phyloP scores from a whole-genome alignment of 2,888 invertebrate species.

The Sympetrum striolatum region DNA sequence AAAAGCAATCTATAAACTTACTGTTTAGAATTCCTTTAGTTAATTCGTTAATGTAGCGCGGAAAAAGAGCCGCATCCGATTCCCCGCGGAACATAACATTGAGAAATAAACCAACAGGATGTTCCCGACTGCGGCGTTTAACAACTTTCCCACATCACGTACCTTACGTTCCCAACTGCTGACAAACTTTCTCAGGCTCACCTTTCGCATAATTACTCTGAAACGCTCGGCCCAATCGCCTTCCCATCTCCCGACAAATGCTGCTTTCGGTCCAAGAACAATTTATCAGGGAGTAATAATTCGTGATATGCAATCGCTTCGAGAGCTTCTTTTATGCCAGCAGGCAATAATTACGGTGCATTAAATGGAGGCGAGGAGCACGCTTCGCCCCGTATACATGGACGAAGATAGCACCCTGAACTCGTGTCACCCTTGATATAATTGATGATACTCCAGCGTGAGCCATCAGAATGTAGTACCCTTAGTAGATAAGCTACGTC shows the following conservation, averaged over 20 bases:
- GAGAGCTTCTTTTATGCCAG: background rate
- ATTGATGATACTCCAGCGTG: conserved; percentile 29
- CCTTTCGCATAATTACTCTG: background rate
- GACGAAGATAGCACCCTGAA: conserved; percentile 32
- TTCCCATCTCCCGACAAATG: background rate
- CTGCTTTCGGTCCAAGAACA: background rate
- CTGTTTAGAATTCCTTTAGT: background rate
- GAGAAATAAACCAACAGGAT: background rate
- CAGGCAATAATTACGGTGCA: background rate
- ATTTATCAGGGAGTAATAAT: background rate
- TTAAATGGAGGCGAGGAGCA: conserved; percentile 1
- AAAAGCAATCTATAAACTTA: background rate
- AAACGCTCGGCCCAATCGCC: background rate
- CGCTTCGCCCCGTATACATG: background rate
- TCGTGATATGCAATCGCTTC: background rate
- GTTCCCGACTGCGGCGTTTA: background rate
- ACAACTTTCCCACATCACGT: too few species aligned
- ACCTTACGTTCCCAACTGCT: background rate
- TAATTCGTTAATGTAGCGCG: background rate
- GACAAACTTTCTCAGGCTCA: background rate
- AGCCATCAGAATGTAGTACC: conserved; percentile 26
- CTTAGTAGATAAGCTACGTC: conserved; percentile 24
- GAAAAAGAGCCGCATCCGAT: background rate
- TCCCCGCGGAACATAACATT: too few species aligned
- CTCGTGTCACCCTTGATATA: conserved; percentile 20